Base-by-base conservation (phyloP, 2,797 vertebrate species). In the Choloepus didactylus region DNA sequence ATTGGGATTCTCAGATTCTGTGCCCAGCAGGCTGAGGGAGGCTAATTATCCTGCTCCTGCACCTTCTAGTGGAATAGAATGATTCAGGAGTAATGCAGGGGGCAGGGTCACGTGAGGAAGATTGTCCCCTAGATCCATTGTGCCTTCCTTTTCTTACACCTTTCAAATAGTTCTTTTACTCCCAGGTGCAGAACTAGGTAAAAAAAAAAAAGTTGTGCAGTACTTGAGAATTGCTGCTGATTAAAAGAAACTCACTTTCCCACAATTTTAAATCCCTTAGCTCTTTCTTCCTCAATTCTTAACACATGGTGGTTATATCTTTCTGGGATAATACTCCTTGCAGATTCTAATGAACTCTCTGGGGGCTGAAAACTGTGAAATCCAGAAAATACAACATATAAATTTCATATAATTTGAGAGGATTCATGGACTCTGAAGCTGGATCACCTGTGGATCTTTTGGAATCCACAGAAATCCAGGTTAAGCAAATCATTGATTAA, bases 1-100 rank as follows among this genome's bases (percentile, higher is more conserved):
- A 21, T 7, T 69, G 54, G 4, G n/a, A 11, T 59, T 5, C 35
- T 29, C 31, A 10, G 14, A 18, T 8, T 19, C 54, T 35, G 14
- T 16, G 8, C 44, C 9, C 15, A 59, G 19, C 10, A 23, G 67
- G 54, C n/a, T 27, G 4, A 80, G 38, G 11, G 59, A 6, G 4
- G 2, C 0, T 9, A 23, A 3, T 9, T 10, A 11, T 9, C 31
- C 21, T 56, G 11, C 5, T 27, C 9, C n/a, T 1, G 5, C 0
- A 3, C 21, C 5, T 3, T 41, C 21, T 19, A 51, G 9, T 31
- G 27, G 18, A 4, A 31, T 35, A 10, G 35, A 54, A 6, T 51
- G 38, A 66, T 51, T 11, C 35, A 7, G 0, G 12, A 12, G 23
- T 2, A 35, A 35, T 35, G 35, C 35, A 35, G 35, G 35, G 2